Evolutionary conservation across 2,888 invertebrate species (phyloP).

Genomic region (Cotesia congregata): DNA sequence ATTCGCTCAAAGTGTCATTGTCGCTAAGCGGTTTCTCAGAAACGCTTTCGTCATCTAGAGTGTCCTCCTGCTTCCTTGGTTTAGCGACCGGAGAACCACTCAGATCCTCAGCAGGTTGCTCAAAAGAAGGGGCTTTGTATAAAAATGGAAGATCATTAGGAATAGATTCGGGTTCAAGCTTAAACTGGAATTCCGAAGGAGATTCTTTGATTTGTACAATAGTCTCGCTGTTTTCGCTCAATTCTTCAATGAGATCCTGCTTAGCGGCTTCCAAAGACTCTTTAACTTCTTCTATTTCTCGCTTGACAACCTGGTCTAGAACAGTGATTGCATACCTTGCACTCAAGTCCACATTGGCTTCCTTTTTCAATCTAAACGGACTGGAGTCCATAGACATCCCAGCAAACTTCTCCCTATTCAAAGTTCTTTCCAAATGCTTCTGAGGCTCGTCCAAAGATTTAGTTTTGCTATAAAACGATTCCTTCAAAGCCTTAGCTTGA

Average conservation of each 20-base stretch:
- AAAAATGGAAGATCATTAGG: conserved; percentile 74
- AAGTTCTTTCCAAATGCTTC: conserved; percentile 53
- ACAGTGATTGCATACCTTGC: conserved; percentile 65
- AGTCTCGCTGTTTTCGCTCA: conserved; percentile 75
- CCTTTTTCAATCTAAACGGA: conserved; percentile 71
- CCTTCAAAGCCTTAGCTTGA: conserved; percentile 51
- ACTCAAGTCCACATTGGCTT: conserved; percentile 65
- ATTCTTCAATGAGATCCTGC: conserved; percentile 79
- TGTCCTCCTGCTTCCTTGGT: conserved; percentile 46
- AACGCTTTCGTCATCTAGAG: conserved; percentile 42
- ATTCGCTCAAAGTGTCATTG: neutral
- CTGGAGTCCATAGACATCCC: conserved; percentile 58
- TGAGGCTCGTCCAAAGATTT: conserved; percentile 57
- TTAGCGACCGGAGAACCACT: conserved; percentile 55
- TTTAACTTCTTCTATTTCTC: conserved; percentile 81
- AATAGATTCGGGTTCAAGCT: conserved; percentile 75
- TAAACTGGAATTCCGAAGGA: conserved; percentile 82
- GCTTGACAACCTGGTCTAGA: conserved; percentile 74
- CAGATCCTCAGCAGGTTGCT: conserved; percentile 58
- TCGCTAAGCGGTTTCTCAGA: neutral
- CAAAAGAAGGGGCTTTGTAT: conserved; percentile 69
- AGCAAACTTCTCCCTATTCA: conserved; percentile 58
- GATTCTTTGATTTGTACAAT: conserved; percentile 75
- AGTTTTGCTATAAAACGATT: conserved; percentile 51
- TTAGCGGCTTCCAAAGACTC: conserved; percentile 80